Conservation (phyloP, 2,113 vertebrate species). For the Nipponia nippon region DNA sequence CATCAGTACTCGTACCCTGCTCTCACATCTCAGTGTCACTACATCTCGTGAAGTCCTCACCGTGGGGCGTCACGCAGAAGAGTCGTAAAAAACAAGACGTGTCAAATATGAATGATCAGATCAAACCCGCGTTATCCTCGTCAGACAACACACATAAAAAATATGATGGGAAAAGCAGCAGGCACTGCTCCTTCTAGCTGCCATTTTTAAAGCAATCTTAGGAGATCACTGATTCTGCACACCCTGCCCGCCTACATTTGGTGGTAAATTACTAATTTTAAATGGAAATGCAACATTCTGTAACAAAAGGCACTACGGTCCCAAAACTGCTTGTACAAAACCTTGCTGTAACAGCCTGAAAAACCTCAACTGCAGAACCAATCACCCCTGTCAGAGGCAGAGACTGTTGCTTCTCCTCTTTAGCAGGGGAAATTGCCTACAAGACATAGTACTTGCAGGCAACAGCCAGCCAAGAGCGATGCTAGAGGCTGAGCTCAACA, state of each 20-base stretch:
- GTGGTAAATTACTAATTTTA: conserved; percentile 61
- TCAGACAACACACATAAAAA: conserved; percentile 16
- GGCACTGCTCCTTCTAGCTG: conserved; percentile 33
- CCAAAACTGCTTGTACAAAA: conserved; percentile 7
- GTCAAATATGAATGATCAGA: conserved; percentile 50
- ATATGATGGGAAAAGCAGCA: conserved; percentile 44
- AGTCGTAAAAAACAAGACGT: conserved; percentile 24
- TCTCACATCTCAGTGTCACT: conserved; percentile 37
- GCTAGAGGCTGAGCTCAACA: conserved; percentile 23
- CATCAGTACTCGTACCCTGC: background rate
- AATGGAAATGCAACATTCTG: conserved; percentile 58
- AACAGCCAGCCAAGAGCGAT: conserved; percentile 21
- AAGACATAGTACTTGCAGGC: conserved; percentile 9
- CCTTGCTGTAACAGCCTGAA: background rate
- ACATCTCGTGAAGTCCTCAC: conserved; percentile 25
- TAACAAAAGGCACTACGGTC: conserved; percentile 21
- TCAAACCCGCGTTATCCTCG: conserved; percentile 32
- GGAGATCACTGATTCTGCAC: conserved; percentile 28
- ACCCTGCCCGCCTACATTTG: conserved; percentile 1
- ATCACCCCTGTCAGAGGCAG: conserved; percentile 9
- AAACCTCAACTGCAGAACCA: conserved; percentile 33
- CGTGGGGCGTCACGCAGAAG: background rate
- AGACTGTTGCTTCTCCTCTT: background rate
- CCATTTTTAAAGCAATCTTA: conserved; percentile 49
- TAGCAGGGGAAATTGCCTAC: conserved; percentile 13